Evolutionary conservation across 2,113 vertebrate genomes (phyloP).

Genomic region (Gadus macrocephalus): DNA sequence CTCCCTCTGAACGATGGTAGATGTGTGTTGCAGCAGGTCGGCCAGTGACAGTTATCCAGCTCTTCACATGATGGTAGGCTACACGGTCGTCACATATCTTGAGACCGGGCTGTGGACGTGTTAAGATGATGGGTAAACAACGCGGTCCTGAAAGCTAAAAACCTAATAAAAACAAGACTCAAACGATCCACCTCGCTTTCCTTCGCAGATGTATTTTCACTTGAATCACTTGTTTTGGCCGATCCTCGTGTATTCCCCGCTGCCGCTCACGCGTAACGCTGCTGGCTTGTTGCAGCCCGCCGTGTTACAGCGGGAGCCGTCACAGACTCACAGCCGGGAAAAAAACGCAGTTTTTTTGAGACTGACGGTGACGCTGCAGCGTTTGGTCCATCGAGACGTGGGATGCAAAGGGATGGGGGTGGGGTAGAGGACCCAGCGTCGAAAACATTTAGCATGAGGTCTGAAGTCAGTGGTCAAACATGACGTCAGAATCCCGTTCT

Average conservation of each 20-base stretch:
- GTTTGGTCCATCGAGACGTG: conserved; percentile 61
- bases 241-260: conserved; percentile 12
- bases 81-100: neutral
- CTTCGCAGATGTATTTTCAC: conserved; percentile 16
- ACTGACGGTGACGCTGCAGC: conserved; percentile 62
- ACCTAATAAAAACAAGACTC: neutral
- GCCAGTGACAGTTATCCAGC: conserved; percentile 59
- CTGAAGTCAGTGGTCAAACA: neutral
- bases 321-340: conserved; percentile 48
- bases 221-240: conserved; percentile 29
- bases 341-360: conserved; percentile 60
- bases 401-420: conserved; percentile 40
- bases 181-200: neutral
- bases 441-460: neutral
- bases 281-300: conserved; percentile 43
- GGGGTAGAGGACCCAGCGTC: neutral
- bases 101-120: conserved; percentile 9
- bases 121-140: conserved; percentile 46
- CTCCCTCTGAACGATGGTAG: conserved; percentile 32
- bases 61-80: conserved; percentile 57
- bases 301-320: conserved; percentile 48
- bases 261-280: neutral
- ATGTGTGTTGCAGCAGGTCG: conserved; percentile 48
- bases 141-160: conserved; percentile 21
- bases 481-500: conserved; percentile 2